Evolutionary conservation across 2,888 invertebrate species (phyloP).

Genomic region (Xylocampa areola): DNA sequence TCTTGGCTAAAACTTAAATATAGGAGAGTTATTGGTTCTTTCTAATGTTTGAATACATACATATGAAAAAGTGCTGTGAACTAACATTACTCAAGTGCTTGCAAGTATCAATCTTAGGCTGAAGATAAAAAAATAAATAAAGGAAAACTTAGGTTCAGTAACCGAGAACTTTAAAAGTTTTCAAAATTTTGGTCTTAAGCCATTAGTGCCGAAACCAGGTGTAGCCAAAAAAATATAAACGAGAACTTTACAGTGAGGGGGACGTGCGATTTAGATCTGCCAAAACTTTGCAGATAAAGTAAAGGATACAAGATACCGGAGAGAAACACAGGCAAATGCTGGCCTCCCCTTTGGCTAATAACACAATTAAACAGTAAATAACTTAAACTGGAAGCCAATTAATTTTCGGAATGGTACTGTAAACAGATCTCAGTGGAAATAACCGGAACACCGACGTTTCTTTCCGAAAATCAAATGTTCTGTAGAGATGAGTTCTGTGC

Average conservation of each 20-base stretch:
- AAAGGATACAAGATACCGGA: constrained; percentile 17
- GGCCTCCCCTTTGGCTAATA: constrained; percentile 31
- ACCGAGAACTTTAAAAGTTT: constrained; percentile 21
- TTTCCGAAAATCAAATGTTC: constrained; percentile 43
- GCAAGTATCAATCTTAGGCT: constrained; percentile 28
- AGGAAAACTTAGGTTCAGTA: constrained; percentile 23
- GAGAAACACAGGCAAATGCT: constrained; percentile 20
- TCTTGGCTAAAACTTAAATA: constrained; percentile 7
- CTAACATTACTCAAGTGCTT: constrained; percentile 31
- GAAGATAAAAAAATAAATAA: constrained; percentile 29
- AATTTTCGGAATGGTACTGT: constrained; percentile 48
- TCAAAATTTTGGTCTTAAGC: constrained; percentile 8
- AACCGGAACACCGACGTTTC: constrained; percentile 22
- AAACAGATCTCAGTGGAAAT: constrained; percentile 40
- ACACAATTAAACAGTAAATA: constrained; percentile 53
- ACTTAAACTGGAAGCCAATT: constrained; percentile 51
- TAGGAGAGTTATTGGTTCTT: constrained; percentile 7
- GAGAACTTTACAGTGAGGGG: not conserved
- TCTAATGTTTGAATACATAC: constrained; percentile 9
- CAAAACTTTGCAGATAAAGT: constrained; percentile 27
- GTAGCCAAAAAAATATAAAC: constrained; percentile 11
- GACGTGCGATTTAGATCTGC: not conserved
- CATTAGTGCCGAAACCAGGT: constrained; percentile 36
- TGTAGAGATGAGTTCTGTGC: constrained; percentile 25
- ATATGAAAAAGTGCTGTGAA: constrained; percentile 8